A percentile compares a stretch with the other conserved stretches of the same genome.
Evolutionary conservation across 2,797 vertebrate genomes (phyloP).

Genomic region (Helostoma temminkii): DNA sequence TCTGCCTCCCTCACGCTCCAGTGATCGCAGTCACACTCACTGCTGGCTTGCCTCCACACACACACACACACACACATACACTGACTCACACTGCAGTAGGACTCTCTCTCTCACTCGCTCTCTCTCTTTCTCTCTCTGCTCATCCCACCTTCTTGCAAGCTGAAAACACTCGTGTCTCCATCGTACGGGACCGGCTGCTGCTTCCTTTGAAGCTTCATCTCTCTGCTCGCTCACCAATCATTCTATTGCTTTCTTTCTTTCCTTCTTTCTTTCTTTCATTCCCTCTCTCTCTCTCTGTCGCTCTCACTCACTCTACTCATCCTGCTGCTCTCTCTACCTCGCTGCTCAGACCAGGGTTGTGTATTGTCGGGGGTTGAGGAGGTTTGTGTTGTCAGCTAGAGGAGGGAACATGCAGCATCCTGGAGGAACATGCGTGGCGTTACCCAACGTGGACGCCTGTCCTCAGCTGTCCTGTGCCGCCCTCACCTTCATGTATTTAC

Average conservation of each 20-base stretch:
- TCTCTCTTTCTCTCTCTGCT: slow-evolving; percentile 39
- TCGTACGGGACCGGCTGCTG: slow-evolving; percentile 55
- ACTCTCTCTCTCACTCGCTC: slow-evolving; percentile 31
- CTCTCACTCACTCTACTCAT: slow-evolving; percentile 13
- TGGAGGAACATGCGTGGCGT: slow-evolving; percentile 95
- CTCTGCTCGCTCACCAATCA: slow-evolving; percentile 33
- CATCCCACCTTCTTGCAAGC: slow-evolving; percentile 55
- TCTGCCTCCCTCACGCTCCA: slow-evolving; percentile 67
- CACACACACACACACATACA: slow-evolving; percentile 42
- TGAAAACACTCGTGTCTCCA: slow-evolving; percentile 58
- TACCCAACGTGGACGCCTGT: slow-evolving; percentile 95
- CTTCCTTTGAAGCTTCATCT: slow-evolving; percentile 57
- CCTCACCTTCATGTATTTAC: slow-evolving; percentile 98
- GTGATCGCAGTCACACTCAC: slow-evolving; percentile 60
- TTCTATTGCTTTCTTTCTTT: slow-evolving; percentile 7
- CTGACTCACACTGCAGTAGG: slow-evolving; percentile 60
- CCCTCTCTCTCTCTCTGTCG: slow-evolving; percentile 10
- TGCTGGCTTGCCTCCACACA: slow-evolving; percentile 56
- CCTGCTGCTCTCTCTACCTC: slow-evolving; percentile 12
- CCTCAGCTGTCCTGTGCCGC: slow-evolving; percentile 97
- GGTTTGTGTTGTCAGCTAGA: slow-evolving; percentile 83
- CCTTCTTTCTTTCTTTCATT: neutral
- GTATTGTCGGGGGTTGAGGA: slow-evolving; percentile 33
- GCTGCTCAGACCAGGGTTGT: slow-evolving; percentile 30
- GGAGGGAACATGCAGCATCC: slow-evolving; percentile 94